Evolutionary conservation across 2,113 vertebrate species (phyloP).

Genomic region (Pygoscelis adeliae): DNA sequence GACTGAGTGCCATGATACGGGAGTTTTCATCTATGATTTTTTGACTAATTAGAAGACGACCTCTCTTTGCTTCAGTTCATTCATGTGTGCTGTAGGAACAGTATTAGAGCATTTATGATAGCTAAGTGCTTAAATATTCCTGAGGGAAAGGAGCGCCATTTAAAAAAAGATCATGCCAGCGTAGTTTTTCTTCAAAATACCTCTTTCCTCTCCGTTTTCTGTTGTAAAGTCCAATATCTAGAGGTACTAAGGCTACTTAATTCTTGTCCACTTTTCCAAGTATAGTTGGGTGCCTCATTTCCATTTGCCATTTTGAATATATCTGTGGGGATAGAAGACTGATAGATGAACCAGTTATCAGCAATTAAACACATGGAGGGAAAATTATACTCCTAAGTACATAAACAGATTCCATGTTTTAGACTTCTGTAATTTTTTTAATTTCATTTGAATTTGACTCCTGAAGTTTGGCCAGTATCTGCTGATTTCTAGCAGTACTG

Average conservation of each 20-base stretch:
- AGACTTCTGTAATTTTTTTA: fast-evolving
- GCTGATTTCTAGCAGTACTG: background rate
- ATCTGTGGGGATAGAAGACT: background rate
- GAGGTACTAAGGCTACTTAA: background rate
- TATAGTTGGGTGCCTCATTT: background rate
- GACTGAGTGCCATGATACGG: background rate
- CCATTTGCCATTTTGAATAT: background rate
- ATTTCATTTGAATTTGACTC: background rate
- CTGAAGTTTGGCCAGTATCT: background rate
- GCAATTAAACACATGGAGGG: background rate
- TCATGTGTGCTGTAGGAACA: background rate
- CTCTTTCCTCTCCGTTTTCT: background rate
- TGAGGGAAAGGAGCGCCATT: background rate
- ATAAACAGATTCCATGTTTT: background rate
- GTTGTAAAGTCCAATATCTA: background rate
- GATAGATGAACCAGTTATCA: background rate
- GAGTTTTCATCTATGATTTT: background rate
- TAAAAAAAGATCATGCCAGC: background rate
- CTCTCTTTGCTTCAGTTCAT: background rate
- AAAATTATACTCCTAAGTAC: background rate
- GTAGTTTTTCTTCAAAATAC: background rate
- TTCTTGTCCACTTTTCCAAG: background rate
- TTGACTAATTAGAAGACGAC: background rate
- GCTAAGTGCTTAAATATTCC: background rate
- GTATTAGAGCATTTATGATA: background rate